Evolutionary conservation across 2,888 invertebrate genomes (phyloP), one percentile per base, ranked within the genome.

Genomic region (Morpho achilles): DNA sequence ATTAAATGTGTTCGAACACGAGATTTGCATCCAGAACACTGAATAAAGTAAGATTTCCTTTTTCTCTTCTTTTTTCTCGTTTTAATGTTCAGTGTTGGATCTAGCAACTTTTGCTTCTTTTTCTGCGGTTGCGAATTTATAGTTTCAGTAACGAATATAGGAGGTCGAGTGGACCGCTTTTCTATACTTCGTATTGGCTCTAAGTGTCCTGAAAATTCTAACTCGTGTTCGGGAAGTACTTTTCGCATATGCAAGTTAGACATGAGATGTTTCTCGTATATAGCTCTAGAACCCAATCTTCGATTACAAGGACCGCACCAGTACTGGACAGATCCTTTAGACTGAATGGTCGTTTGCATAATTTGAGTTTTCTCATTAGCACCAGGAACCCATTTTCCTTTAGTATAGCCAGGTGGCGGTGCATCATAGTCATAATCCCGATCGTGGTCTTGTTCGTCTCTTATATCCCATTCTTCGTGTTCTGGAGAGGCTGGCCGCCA

Each of bases 301-400:
- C 96, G 91, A 68, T 96, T 95, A 74, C 96, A 96, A 32, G 95
- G 94, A 59, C 94, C 94, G 74, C 96, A 96, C 95, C 95, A 96
- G 76, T 94, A 96, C 68, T 94, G 93, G 3, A 93, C 91, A 0
- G 91, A 81, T 8, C 88, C 90, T 73, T 87, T 90, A 47, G 73
- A 90, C 75, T 80, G 92, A 74, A 77, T 87, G 61, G 81, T 93
- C 56, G 78, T 91, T 72, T 84, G 91, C 91, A 83, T 92, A 58
- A 82, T 93, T 76, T 87, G 93, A 66, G 77, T 91, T 80, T 90
- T 91, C 45, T 90, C 90, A 55, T 83, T 79, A 45, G 79, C 91
- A 68, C 95, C 95, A 0, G 96, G 96, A 53, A 95, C 92, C 96
- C 96, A 96, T 87, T 97, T 97, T 0, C 95, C 96, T 76, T 93